Conservation (phyloP, 2,113 vertebrate genomes). For the Microtus oregoni region DNA sequence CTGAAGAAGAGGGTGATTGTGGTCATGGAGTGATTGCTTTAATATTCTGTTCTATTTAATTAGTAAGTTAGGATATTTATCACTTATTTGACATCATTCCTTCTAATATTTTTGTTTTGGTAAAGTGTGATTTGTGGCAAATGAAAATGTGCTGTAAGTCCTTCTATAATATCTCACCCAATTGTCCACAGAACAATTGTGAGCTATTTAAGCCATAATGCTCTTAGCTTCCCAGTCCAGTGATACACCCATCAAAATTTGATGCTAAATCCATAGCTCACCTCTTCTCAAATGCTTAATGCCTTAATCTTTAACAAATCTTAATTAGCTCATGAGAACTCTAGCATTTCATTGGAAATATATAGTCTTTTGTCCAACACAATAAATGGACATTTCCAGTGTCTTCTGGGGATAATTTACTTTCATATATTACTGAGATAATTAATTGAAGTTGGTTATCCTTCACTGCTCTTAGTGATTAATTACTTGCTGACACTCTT, state of each 20-base stretch:
- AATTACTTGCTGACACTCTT: conserved; percentile 77
- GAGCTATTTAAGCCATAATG: background rate
- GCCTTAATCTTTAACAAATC: conserved; percentile 29
- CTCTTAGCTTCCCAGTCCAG: background rate
- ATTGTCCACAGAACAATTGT: background rate
- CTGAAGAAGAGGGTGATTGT: background rate
- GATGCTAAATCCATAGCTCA: background rate
- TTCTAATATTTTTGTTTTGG: conserved; percentile 4
- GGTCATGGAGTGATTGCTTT: background rate
- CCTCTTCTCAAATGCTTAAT: conserved; percentile 13
- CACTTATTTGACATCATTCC: conserved; percentile 17
- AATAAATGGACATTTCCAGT: conserved; percentile 9
- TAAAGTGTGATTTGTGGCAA: background rate
- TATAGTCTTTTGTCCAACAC: background rate
- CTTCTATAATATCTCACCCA: background rate
- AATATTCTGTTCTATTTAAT: background rate
- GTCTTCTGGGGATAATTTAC: background rate
- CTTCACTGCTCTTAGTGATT: conserved; percentile 63
- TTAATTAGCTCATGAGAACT: conserved; percentile 51
- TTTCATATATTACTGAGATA: background rate
- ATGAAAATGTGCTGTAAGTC: background rate
- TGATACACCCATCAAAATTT: background rate
- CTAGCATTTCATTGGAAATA: conserved; percentile 38
- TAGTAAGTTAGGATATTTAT: conserved; percentile 38
- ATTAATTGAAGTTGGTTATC: conserved; percentile 48